phyloP scores from a whole-genome alignment of 2,113 vertebrate genomes.

The Tragelaphus strepsiceros region DNA sequence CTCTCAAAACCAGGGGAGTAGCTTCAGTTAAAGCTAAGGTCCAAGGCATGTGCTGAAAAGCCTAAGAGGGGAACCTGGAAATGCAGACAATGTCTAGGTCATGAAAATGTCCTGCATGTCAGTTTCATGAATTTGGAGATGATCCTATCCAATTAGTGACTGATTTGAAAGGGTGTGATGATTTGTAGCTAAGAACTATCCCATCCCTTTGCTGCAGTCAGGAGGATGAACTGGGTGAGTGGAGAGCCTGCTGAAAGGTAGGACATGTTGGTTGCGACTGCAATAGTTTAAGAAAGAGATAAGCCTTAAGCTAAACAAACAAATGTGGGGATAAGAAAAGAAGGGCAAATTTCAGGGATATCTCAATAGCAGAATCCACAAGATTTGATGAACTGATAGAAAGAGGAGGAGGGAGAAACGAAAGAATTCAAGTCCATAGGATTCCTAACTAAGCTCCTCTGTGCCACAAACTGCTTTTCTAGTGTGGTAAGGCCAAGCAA shows the following conservation, averaged over 20 bases:
- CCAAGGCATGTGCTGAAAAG: background rate
- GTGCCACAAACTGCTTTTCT: background rate
- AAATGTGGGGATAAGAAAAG: background rate
- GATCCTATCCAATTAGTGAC: background rate
- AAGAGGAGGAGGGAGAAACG: background rate
- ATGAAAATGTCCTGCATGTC: background rate
- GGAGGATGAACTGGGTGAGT: background rate
- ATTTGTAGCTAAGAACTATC: background rate
- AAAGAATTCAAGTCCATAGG: background rate
- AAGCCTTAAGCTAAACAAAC: background rate
- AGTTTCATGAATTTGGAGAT: background rate
- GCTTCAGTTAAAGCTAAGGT: background rate
- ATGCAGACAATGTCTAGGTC: background rate
- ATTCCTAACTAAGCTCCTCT: background rate
- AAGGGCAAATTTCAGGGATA: background rate
- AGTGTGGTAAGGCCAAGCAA: background rate
- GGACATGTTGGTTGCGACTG: background rate
- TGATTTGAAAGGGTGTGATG: background rate
- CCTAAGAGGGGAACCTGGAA: background rate
- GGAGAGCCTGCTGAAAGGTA: background rate
- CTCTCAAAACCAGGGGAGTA: background rate
- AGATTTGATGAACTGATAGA: background rate
- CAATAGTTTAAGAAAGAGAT: background rate
- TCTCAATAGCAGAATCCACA: background rate
- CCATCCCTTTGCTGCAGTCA: background rate